Evolutionary conservation across 2,888 invertebrate species (phyloP).

Genomic region (Eumacrocentrus americanus): DNA sequence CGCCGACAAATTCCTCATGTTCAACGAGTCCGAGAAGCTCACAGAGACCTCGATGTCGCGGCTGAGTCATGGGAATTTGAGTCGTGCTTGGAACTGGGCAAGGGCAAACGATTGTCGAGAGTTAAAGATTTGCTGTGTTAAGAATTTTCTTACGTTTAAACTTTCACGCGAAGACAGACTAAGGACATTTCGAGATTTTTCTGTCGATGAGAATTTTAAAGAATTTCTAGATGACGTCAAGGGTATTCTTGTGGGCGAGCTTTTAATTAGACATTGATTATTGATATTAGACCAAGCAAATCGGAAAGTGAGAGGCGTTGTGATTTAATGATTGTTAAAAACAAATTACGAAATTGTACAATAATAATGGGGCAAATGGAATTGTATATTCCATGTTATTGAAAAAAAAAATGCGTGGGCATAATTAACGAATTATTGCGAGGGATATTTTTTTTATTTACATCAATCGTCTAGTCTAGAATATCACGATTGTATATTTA

Average conservation of each 20-base stretch:
- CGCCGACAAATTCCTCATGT: constrained; percentile 56
- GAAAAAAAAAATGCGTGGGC: background rate
- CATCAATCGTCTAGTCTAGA: constrained; percentile 18
- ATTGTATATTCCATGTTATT: background rate
- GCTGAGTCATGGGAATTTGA: constrained; percentile 49
- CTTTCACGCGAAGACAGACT: constrained; percentile 47
- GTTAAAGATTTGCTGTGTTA: constrained; percentile 50
- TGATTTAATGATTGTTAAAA: background rate
- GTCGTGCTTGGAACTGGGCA: constrained; percentile 56
- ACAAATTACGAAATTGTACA: background rate
- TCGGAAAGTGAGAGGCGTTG: background rate
- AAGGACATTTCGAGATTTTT: constrained; percentile 51
- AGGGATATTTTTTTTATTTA: constrained; percentile 1
- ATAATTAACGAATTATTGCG: no score
- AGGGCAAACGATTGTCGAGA: constrained; percentile 49
- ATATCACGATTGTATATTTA: constrained; percentile 1
- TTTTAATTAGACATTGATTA: constrained; percentile 12
- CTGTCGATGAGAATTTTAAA: constrained; percentile 39
- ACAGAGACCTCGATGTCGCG: constrained; percentile 51
- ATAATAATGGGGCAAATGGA: background rate
- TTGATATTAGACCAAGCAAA: no score
- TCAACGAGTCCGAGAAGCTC: constrained; percentile 45
- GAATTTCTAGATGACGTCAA: constrained; percentile 52
- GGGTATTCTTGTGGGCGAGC: constrained; percentile 40
- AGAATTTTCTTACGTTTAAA: constrained; percentile 49